These are phyloP conservation scores for Meta bourneti DNA, from an alignment of 2,888 invertebrate species.

Conservation along the genomic window DNA sequence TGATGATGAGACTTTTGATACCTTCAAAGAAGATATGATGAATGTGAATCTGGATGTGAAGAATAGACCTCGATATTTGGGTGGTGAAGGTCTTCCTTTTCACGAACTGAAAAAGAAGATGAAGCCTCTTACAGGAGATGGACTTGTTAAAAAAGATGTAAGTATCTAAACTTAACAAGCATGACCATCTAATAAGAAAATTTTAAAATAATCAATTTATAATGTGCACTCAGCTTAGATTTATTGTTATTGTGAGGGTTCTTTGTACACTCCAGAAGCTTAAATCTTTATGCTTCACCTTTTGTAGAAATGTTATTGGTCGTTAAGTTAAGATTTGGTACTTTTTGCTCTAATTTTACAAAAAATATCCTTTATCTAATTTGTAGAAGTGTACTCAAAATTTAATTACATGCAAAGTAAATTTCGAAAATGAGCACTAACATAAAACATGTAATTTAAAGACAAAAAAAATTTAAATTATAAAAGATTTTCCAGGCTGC, in stretches of 20 bases:
- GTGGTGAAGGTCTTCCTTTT: constrained; percentile 81
- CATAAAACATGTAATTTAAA: too few relatives aligned
- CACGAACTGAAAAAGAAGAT: constrained; percentile 83
- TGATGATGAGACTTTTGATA: constrained; percentile 16
- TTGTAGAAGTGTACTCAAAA: background rate
- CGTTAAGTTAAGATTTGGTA: background rate
- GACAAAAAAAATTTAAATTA: too few relatives aligned
- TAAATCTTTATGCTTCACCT: too few relatives aligned
- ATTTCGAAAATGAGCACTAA: too few relatives aligned
- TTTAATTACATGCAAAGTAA: background rate
- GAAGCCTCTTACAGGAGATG: constrained; percentile 83
- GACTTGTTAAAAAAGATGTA: constrained; percentile 81
- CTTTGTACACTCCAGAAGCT: too few relatives aligned
- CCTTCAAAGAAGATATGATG: background rate
- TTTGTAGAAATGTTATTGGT: too few relatives aligned
- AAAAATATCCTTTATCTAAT: background rate
- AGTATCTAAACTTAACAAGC: constrained; percentile 3
- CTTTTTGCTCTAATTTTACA: background rate
- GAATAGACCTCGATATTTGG: constrained; percentile 1
- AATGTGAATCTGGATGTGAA: constrained; percentile 5
- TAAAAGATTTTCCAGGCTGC: too few relatives aligned
- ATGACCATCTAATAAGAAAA: too few relatives aligned
- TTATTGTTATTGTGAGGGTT: too few relatives aligned
- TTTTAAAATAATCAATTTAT: too few relatives aligned
- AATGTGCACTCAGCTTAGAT: too few relatives aligned